Percentiles rank a stretch among this genome's conserved stretches.
phyloP scores from a whole-genome alignment of 2,113 vertebrate species.

The Syngnathus scovelli region DNA sequence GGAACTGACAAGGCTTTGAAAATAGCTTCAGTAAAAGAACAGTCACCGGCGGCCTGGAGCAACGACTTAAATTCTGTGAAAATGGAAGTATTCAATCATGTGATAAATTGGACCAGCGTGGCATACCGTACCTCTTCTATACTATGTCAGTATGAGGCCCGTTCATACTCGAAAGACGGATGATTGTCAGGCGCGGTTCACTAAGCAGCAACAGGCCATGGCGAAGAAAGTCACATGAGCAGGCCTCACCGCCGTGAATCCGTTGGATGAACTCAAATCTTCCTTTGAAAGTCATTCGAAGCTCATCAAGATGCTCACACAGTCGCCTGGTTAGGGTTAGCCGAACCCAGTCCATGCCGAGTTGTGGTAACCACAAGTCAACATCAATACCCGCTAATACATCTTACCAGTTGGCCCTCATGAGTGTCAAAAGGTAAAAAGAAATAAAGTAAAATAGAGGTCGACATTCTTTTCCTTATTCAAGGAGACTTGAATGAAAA shows the following conservation, averaged over 20 bases:
- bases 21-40: constrained; percentile 4
- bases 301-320: neutral
- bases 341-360: too few relatives aligned
- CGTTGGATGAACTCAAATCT: neutral
- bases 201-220: neutral
- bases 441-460: neutral
- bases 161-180: constrained; percentile 28
- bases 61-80: constrained; percentile 2
- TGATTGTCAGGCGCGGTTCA: constrained; percentile 35
- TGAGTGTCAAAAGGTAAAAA: neutral
- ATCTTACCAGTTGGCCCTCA: too few relatives aligned
- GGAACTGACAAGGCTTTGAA: too few relatives aligned
- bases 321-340: too few relatives aligned
- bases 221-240: neutral
- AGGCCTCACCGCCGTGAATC: neutral
- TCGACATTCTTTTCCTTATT: neutral
- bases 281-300: neutral
- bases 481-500: constrained; percentile 2
- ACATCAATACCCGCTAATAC: too few relatives aligned
- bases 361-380: too few relatives aligned
- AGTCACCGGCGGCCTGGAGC: neutral
- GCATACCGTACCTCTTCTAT: neutral
- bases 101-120: constrained; percentile 23
- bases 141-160: constrained; percentile 7
- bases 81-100: constrained; percentile 21